phyloP scores from a whole-genome alignment of 2,888 invertebrate genomes.

The Timandra comae region DNA sequence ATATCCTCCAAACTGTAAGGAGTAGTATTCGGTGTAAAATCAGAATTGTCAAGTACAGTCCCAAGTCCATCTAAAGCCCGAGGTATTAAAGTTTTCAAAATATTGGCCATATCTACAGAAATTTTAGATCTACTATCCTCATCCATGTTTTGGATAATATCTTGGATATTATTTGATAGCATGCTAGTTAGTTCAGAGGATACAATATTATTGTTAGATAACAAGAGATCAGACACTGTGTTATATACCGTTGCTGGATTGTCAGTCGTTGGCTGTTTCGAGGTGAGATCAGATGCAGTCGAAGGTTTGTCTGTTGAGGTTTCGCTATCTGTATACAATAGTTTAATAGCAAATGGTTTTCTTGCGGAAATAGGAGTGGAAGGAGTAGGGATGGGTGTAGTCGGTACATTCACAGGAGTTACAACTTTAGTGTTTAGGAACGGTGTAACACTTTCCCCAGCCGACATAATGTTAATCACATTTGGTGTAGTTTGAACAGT shows the following conservation, averaged over 20 bases:
- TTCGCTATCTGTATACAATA: slow-evolving; percentile 67
- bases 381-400: slow-evolving; percentile 42
- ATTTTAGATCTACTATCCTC: slow-evolving; percentile 63
- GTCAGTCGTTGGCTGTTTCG: slow-evolving; percentile 60
- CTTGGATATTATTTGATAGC: slow-evolving; percentile 67
- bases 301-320: slow-evolving; percentile 56
- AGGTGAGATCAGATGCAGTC: slow-evolving; percentile 52
- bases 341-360: slow-evolving; percentile 69
- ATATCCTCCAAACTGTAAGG: slow-evolving; percentile 72
- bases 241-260: slow-evolving; percentile 69
- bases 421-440: slow-evolving; percentile 51
- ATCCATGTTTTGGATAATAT: slow-evolving; percentile 65
- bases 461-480: slow-evolving; percentile 69
- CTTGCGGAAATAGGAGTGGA: slow-evolving; percentile 63
- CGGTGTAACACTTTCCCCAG: slow-evolving; percentile 57
- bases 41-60: slow-evolving; percentile 48
- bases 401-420: slow-evolving; percentile 48
- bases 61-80: slow-evolving; percentile 59
- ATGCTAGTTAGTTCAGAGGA: slow-evolving; percentile 74
- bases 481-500: slow-evolving; percentile 60
- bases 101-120: slow-evolving; percentile 69
- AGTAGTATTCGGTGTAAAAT: slow-evolving; percentile 55
- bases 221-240: slow-evolving; percentile 68
- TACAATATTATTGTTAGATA: slow-evolving; percentile 65
- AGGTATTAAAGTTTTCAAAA: slow-evolving; percentile 70